These are phyloP conservation scores for Lamproptera curius DNA, from an alignment of 2,888 invertebrate species.

Conservation along the genomic window DNA sequence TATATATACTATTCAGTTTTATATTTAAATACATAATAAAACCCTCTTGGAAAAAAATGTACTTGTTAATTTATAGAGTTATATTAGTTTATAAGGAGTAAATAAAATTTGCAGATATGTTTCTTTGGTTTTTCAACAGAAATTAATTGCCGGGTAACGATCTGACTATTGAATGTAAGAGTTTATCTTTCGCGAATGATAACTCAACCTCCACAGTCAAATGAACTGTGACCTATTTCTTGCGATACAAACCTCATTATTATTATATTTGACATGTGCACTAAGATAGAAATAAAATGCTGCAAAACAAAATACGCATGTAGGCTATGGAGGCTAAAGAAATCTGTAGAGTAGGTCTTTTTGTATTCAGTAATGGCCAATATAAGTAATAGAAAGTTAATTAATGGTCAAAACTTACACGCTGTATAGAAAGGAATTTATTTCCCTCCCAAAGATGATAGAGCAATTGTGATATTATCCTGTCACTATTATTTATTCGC, in stretches of 20 bases:
- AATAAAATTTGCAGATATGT: no score
- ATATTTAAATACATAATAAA: no score
- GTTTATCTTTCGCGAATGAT: constrained; percentile 49
- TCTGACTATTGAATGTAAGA: constrained; percentile 39
- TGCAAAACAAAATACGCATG: constrained; percentile 21
- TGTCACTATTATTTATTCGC: no score
- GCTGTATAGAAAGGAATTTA: neutral
- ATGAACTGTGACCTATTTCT: constrained; percentile 43
- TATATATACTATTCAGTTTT: no score
- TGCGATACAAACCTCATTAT: constrained; percentile 57
- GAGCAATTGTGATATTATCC: neutral
- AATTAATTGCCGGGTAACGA: constrained; percentile 14
- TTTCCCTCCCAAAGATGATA: neutral
- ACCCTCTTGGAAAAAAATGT: no score
- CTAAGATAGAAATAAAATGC: constrained; percentile 27
- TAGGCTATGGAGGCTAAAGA: no score
- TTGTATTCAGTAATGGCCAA: neutral
- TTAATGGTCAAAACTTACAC: neutral
- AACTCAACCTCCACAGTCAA: constrained; percentile 43
- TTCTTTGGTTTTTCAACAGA: no score
- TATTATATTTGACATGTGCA: constrained; percentile 46
- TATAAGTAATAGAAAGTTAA: neutral
- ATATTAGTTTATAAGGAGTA: no score
- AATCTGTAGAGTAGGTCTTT: no score
- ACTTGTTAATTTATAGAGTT: no score